Conservation (phyloP, 2,797 vertebrate genomes). For the Spinibarbus caldwelli region DNA sequence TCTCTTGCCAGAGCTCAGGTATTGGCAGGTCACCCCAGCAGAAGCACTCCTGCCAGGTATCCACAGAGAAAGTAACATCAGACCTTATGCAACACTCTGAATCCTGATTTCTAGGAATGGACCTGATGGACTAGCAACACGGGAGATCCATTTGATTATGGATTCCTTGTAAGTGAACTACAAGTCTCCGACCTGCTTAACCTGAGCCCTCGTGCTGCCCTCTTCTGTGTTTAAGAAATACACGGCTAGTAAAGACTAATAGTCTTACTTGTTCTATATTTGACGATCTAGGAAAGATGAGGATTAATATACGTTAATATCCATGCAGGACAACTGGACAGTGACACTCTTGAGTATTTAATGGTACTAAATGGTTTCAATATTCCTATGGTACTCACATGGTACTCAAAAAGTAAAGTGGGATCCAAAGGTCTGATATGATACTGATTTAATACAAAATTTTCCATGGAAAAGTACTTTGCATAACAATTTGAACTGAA, state of each 20-base stretch:
- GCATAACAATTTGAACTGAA: too few species aligned
- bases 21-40: slow-evolving; percentile 33
- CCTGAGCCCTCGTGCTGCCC: neutral
- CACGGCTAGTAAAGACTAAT: too few species aligned
- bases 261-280: neutral
- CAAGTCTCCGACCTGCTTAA: slow-evolving; percentile 20
- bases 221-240: neutral
- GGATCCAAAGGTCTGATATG: neutral
- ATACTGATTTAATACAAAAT: too few species aligned
- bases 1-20: slow-evolving; percentile 31
- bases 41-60: slow-evolving; percentile 29
- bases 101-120: slow-evolving; percentile 48
- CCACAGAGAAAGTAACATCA: slow-evolving; percentile 37
- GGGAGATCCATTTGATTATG: slow-evolving; percentile 37
- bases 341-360: neutral
- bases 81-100: slow-evolving; percentile 17
- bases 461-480: too few species aligned
- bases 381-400: neutral
- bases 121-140: slow-evolving; percentile 2
- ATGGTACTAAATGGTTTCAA: neutral
- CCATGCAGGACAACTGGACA: neutral
- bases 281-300: neutral
- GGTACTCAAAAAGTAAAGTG: neutral
- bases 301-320: neutral
- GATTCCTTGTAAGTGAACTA: slow-evolving; percentile 20